A percentile compares a stretch with the other conserved stretches of the same genome.
Conservation (phyloP, 2,797 vertebrate species). For the Streptopelia turtur region DNA sequence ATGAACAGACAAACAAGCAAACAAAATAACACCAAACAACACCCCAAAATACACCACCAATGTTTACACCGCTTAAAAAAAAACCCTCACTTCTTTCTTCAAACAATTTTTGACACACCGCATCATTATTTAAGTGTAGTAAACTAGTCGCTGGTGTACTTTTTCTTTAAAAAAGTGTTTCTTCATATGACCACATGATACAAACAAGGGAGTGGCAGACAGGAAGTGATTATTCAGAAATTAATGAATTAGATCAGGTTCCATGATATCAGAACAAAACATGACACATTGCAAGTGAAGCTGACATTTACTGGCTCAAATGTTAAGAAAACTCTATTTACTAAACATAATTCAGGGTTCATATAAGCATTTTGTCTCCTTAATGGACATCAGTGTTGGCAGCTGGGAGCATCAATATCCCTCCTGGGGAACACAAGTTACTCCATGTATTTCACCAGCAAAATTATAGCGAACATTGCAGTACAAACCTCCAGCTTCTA, state of each 20-base stretch:
- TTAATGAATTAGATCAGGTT: constrained; percentile 51
- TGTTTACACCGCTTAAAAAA: background rate
- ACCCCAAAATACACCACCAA: background rate
- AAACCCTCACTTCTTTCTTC: background rate
- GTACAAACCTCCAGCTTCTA: background rate
- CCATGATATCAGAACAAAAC: constrained; percentile 39
- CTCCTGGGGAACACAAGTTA: background rate
- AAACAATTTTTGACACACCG: background rate
- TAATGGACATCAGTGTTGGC: background rate
- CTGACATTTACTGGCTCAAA: background rate
- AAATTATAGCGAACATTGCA: background rate
- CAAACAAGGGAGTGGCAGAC: constrained; percentile 64
- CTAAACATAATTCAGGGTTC: background rate
- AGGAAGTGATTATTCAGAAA: constrained; percentile 61
- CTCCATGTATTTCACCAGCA: background rate
- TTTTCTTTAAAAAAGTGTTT: constrained; percentile 30
- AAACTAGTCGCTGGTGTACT: background rate
- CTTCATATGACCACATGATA: constrained; percentile 41
- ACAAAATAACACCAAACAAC: background rate
- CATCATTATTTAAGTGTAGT: background rate
- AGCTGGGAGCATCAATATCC: rapidly evolving
- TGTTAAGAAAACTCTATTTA: background rate
- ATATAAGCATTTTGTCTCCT: background rate
- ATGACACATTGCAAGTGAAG: background rate
- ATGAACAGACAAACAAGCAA: no score